Conservation (phyloP, 2,888 invertebrate species). For the Tetranychus truncatus region DNA sequence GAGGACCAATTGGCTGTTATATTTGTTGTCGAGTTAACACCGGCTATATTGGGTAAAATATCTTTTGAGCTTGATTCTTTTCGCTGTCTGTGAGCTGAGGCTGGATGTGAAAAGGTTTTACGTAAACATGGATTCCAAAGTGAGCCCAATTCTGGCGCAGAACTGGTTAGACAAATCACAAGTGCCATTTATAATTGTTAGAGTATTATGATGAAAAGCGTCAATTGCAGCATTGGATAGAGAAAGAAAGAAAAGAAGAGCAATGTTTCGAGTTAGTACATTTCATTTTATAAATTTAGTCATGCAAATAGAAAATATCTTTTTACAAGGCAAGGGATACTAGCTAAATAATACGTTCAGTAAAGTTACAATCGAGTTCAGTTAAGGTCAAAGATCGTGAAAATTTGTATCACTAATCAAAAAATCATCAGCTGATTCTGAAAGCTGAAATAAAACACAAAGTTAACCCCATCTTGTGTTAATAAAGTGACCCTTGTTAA, state of each 20-base stretch:
- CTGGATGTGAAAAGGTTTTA: constrained; percentile 38
- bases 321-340: too few species aligned
- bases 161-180: constrained; percentile 27
- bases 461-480: too few species aligned
- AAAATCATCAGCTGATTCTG: too few species aligned
- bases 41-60: background rate
- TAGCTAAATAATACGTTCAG: too few species aligned
- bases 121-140: constrained; percentile 37
- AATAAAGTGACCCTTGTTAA: too few species aligned
- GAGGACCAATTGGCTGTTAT: background rate
- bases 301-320: too few species aligned
- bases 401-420: too few species aligned
- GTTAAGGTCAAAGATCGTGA: too few species aligned
- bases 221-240: background rate
- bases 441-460: too few species aligned
- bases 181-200: background rate
- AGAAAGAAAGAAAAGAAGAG: constrained; percentile 12
- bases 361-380: too few species aligned
- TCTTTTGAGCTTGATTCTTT: background rate
- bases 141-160: constrained; percentile 32
- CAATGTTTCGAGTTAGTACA: constrained; percentile 5
- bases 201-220: constrained; percentile 3
- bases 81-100: constrained; percentile 26
- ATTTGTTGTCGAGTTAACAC: constrained; percentile 1
- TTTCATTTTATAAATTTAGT: background rate